These are phyloP conservation scores for Dufourea novaeangliae DNA, from an alignment of 1,140 invertebrate species.

Conservation along the genomic window DNA sequence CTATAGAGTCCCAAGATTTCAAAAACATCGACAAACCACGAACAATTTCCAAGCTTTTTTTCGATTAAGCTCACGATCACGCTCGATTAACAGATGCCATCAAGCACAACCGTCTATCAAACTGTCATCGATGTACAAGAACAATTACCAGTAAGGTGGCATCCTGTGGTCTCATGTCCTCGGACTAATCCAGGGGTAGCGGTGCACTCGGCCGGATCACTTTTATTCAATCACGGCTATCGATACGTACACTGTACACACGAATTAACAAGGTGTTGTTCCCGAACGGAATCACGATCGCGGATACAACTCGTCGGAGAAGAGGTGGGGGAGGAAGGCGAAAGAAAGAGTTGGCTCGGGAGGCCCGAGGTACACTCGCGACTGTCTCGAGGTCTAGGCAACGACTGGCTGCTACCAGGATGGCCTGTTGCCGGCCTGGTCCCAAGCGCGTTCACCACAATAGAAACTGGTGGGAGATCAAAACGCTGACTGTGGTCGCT, in stretches of 20 bases:
- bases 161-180: constrained; percentile 74
- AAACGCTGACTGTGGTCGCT: constrained; percentile 72
- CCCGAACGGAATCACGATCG: not conserved
- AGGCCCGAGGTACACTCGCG: constrained; percentile 56
- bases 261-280: no score
- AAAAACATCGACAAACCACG: not conserved
- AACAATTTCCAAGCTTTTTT: not conserved
- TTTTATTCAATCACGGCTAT: constrained; percentile 44
- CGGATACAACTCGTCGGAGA: no score
- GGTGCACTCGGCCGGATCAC: constrained; percentile 41
- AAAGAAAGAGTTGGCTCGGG: not conserved
- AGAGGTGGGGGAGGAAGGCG: not conserved
- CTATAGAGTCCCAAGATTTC: no score
- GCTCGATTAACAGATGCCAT: not conserved
- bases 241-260: constrained; percentile 17
- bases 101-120: not conserved
- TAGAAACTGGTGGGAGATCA: constrained; percentile 78
- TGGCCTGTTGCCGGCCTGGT: constrained; percentile 73
- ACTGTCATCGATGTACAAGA: not conserved
- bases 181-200: constrained; percentile 2
- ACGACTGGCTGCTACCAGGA: constrained; percentile 73
- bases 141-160: constrained; percentile 80
- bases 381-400: constrained; percentile 72
- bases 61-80: constrained; percentile 4
- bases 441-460: constrained; percentile 71